A percentile compares a stretch with the other conserved stretches of the same genome.
These are phyloP conservation scores for Sebastes dallii DNA, from an alignment of 2,797 vertebrate species.

Conservation along the genomic window DNA sequence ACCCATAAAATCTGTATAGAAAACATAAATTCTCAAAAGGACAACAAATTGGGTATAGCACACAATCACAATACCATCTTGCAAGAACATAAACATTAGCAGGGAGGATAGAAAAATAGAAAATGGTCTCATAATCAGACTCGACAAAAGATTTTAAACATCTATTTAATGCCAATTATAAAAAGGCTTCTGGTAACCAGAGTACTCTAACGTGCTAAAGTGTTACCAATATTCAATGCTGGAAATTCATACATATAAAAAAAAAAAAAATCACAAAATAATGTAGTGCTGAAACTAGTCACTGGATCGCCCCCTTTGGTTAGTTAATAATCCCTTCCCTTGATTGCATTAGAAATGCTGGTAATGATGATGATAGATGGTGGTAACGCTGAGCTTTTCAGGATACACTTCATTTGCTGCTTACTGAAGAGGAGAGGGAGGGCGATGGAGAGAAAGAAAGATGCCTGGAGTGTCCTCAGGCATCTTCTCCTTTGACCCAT, in stretches of 20 bases:
- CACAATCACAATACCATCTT: neutral
- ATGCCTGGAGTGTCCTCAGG: conserved; percentile 31
- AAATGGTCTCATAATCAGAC: neutral
- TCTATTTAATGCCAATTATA: neutral
- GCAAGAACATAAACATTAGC: neutral
- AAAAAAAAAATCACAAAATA: neutral
- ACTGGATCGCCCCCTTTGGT: neutral
- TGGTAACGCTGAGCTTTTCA: conserved; percentile 12
- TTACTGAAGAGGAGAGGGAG: conserved; percentile 28
- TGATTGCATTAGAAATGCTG: conserved; percentile 1
- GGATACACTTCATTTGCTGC: conserved; percentile 44
- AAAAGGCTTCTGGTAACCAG: neutral
- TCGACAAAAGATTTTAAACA: neutral
- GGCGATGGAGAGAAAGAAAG: conserved; percentile 23
- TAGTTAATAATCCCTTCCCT: neutral
- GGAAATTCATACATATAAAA: neutral
- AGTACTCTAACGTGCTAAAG: neutral
- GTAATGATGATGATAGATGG: conserved; percentile 24
- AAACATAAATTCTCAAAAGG: neutral
- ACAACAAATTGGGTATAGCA: neutral
- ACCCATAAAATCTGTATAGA: neutral
- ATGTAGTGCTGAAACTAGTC: neutral
- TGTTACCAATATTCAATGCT: neutral
- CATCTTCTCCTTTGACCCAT: conserved; percentile 61
- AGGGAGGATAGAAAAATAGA: neutral